Conservation (phyloP, 2,797 vertebrate species). For the Pantherophis vulpinus region DNA sequence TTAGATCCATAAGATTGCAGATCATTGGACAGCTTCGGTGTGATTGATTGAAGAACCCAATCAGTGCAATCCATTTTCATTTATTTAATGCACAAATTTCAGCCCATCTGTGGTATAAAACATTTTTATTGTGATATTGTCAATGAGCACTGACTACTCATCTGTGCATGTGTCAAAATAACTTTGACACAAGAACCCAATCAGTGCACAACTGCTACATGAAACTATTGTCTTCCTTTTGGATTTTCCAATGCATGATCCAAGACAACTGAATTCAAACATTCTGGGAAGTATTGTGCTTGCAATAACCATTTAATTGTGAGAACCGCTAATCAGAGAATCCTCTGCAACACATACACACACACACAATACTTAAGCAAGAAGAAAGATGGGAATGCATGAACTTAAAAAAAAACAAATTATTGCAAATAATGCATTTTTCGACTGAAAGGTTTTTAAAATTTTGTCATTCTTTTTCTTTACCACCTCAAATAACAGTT, state of each 20-base stretch:
- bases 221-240: neutral
- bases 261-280: neutral
- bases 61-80: neutral
- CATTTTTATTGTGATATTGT: neutral
- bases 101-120: too few species aligned
- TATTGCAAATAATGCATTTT: neutral
- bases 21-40: neutral
- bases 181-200: neutral
- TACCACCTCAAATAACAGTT: neutral
- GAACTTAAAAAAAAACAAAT: neutral
- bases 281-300: neutral
- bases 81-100: neutral
- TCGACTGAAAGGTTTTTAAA: neutral
- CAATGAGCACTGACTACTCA: neutral
- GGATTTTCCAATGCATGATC: neutral
- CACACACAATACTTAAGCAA: neutral
- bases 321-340: neutral
- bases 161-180: neutral
- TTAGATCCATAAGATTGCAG: neutral
- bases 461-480: slow-evolving; percentile 20
- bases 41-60: neutral
- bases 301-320: neutral
- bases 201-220: neutral
- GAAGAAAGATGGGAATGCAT: neutral
- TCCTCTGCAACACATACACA: neutral